Conservation (phyloP, 2,888 invertebrate species). For the Malacosoma neustria region DNA sequence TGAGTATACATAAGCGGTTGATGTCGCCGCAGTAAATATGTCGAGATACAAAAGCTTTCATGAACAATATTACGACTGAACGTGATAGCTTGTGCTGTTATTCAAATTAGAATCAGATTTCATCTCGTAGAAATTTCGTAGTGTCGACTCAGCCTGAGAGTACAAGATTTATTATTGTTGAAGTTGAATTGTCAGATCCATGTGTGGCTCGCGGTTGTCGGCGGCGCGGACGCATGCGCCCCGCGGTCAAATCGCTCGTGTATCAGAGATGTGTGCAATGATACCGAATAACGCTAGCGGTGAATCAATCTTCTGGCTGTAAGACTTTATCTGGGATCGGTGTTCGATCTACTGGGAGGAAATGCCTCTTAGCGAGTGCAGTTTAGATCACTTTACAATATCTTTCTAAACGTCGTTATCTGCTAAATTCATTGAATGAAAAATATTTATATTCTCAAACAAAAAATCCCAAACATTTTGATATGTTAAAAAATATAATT, state of each 20-base stretch:
- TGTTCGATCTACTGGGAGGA: constrained; percentile 38
- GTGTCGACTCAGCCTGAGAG: constrained; percentile 38
- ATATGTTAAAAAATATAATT: no score
- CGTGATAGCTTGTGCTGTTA: constrained; percentile 44
- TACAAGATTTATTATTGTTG: constrained; percentile 54
- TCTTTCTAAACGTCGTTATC: neutral
- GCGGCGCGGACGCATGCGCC: constrained; percentile 45
- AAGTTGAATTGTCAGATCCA: constrained; percentile 43
- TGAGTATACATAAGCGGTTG: constrained; percentile 17
- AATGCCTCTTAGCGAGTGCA: constrained; percentile 36
- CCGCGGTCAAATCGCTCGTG: constrained; percentile 34
- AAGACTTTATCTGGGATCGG: constrained; percentile 52
- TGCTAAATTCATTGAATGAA: constrained; percentile 5
- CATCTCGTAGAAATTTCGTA: constrained; percentile 36
- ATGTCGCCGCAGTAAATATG: constrained; percentile 47
- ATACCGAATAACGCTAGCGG: constrained; percentile 39
- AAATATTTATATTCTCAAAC: no score
- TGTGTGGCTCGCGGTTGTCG: constrained; percentile 28
- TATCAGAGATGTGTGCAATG: constrained; percentile 50
- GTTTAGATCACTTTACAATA: constrained; percentile 22
- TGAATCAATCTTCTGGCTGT: constrained; percentile 62
- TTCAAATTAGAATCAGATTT: constrained; percentile 55
- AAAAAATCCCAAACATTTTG: no score
- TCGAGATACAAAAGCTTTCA: constrained; percentile 26
- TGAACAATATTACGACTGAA: constrained; percentile 38